phyloP scores from a whole-genome alignment of 2,888 invertebrate genomes.

The Anarsia innoxiella region DNA sequence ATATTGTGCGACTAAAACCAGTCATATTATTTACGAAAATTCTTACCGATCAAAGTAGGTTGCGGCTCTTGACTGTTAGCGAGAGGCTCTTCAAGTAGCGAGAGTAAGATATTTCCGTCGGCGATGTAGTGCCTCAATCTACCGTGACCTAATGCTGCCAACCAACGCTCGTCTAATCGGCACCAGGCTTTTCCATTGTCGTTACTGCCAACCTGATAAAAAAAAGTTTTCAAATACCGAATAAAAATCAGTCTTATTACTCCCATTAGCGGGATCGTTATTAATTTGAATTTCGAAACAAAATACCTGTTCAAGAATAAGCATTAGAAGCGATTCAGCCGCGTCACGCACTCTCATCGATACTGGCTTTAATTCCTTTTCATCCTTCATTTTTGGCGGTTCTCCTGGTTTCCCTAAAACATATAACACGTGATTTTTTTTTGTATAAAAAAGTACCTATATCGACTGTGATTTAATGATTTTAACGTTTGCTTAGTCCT shows the following conservation, averaged over 20 bases:
- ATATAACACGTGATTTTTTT: too few relatives aligned
- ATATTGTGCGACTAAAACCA: too few relatives aligned
- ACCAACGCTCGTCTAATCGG: constrained; percentile 89
- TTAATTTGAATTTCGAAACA: too few relatives aligned
- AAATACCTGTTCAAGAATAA: constrained; percentile 93
- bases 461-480: not conserved
- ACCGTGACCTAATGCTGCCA: constrained; percentile 77
- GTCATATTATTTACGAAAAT: too few relatives aligned
- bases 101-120: constrained; percentile 91
- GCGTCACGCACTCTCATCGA: constrained; percentile 98
- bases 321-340: constrained; percentile 93
- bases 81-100: constrained; percentile 92
- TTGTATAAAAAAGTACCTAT: not conserved
- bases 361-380: constrained; percentile 96
- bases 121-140: constrained; percentile 86
- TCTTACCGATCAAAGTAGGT: constrained; percentile 84
- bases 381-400: constrained; percentile 93
- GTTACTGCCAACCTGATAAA: constrained; percentile 83
- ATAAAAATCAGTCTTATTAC: too few relatives aligned
- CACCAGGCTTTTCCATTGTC: constrained; percentile 85
- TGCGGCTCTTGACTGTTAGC: constrained; percentile 96
- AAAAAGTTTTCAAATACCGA: too few relatives aligned
- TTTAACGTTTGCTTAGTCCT: too few relatives aligned
- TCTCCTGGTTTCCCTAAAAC: constrained; percentile 85
- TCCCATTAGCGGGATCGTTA: too few relatives aligned